Evolutionary conservation across 2,113 vertebrate species (phyloP).

Genomic region (Edolisoma coerulescens): DNA sequence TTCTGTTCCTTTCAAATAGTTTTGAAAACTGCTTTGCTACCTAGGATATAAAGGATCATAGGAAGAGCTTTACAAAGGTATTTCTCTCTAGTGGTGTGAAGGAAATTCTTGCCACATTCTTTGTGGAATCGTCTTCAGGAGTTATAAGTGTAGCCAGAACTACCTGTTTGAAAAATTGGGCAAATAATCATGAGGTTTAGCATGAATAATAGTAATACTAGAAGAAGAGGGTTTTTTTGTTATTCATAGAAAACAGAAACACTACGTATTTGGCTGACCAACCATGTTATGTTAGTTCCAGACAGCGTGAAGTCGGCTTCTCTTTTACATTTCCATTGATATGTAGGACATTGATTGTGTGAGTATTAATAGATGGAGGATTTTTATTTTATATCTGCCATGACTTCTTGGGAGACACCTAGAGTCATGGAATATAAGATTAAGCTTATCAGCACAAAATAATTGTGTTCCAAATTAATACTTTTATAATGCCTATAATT

Average conservation of each 20-base stretch:
- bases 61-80: background rate
- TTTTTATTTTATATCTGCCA: background rate
- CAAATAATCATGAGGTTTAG: background rate
- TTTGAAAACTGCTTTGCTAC: background rate
- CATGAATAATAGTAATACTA: background rate
- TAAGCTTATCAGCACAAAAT: background rate
- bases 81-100: background rate
- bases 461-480: background rate
- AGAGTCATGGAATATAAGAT: background rate
- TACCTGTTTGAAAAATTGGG: background rate
- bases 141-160: background rate
- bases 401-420: background rate
- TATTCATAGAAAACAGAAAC: background rate
- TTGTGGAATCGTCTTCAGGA: background rate
- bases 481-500: background rate
- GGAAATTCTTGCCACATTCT: background rate
- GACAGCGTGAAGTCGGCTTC: background rate
- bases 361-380: background rate
- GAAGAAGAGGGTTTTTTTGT: accelerated
- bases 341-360: background rate
- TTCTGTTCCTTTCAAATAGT: background rate
- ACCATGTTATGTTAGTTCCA: background rate
- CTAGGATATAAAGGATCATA: background rate
- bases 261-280: background rate
- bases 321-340: background rate